Evolutionary conservation across 2,113 vertebrate species (phyloP).

Genomic region (Heteronetta atricapilla): DNA sequence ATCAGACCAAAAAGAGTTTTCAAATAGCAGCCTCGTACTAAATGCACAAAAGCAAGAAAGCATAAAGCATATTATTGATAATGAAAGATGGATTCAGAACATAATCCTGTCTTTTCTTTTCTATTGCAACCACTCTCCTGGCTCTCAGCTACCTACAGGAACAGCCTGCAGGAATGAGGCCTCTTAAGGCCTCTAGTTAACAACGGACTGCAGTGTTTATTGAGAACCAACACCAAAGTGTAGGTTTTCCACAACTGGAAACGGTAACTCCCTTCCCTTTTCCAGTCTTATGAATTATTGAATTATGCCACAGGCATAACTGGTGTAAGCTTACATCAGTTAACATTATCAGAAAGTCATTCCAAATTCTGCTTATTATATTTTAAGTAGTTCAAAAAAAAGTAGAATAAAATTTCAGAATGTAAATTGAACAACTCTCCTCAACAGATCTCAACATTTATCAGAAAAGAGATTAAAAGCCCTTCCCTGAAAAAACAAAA

Average conservation of each 20-base stretch:
- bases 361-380: background rate
- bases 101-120: background rate
- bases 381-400: background rate
- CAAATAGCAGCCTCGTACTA: background rate
- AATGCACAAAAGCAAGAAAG: background rate
- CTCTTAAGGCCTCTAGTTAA: background rate
- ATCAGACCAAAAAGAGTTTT: background rate
- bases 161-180: background rate
- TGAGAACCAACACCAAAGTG: background rate
- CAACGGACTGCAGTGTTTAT: rapidly evolving
- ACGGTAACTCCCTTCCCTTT: background rate
- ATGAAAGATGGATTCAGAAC: background rate
- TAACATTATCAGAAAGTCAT: background rate
- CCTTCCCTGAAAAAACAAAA: background rate
- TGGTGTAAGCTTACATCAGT: background rate
- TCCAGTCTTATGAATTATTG: rapidly evolving
- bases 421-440: background rate
- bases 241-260: background rate
- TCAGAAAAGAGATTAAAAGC: background rate
- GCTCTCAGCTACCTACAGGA: background rate
- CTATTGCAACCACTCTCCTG: background rate
- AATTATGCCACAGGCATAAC: background rate
- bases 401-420: background rate
- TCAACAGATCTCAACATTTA: background rate
- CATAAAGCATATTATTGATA: background rate